Conservation (phyloP, 2,888 invertebrate genomes). For the Paralinhomoeus sp. region DNA sequence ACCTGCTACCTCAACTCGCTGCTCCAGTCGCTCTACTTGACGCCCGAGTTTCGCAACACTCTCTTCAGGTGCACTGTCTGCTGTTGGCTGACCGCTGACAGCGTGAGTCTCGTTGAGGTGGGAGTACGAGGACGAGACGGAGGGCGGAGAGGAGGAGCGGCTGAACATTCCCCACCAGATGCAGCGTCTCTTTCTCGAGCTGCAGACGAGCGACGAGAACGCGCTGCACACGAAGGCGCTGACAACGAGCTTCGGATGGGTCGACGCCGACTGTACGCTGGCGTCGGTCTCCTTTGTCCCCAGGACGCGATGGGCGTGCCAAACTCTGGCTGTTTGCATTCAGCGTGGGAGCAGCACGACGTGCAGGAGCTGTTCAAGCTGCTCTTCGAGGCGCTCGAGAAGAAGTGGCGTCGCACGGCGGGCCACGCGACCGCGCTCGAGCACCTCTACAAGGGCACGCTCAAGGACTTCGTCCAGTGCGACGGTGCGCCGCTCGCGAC, state of each 20-base stretch:
- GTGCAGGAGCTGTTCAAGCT: constrained; percentile 68
- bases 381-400: constrained; percentile 68
- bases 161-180: constrained; percentile 62
- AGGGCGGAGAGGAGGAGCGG: constrained; percentile 36
- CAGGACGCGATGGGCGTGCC: no score
- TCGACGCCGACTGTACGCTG: constrained; percentile 42
- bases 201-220: constrained; percentile 54
- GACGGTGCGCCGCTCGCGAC: constrained; percentile 28
- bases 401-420: constrained; percentile 50
- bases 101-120: constrained; percentile 9
- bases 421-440: constrained; percentile 58
- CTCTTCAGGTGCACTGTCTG: constrained; percentile 44
- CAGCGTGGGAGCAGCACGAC: constrained; percentile 72
- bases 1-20: constrained; percentile 72
- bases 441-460: constrained; percentile 47
- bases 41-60: constrained; percentile 69
- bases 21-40: constrained; percentile 66
- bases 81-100: no score
- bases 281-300: no score
- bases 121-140: constrained; percentile 12
- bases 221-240: constrained; percentile 65
- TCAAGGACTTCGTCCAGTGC: constrained; percentile 67
- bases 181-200: constrained; percentile 56
- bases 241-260: constrained; percentile 71
- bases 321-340: no score